These are phyloP conservation scores for Polypedilum pembai DNA, from an alignment of 1,140 invertebrate species.

Conservation along the genomic window DNA sequence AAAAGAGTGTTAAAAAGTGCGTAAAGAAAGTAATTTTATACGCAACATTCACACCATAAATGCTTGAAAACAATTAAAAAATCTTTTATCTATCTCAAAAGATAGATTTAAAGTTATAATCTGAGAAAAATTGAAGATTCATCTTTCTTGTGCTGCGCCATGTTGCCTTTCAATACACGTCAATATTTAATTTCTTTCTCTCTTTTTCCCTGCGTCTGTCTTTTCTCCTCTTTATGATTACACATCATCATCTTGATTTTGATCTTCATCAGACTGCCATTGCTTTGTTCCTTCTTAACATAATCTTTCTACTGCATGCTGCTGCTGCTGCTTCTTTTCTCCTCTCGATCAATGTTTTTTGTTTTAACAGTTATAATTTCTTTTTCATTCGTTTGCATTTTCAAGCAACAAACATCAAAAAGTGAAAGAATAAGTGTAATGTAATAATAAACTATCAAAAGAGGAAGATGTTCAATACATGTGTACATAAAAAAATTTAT, in stretches of 20 bases:
- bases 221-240: background rate
- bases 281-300: background rate
- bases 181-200: no score
- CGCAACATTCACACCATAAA: background rate
- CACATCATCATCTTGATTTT: background rate
- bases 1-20: background rate
- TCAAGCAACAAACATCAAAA: background rate
- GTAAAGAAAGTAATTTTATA: conserved; percentile 13
- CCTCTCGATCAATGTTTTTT: background rate
- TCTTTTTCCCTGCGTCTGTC: no score
- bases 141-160: background rate
- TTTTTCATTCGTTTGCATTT: background rate
- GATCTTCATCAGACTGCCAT: background rate
- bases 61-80: background rate
- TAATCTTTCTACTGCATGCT: background rate
- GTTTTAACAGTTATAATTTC: conserved; percentile 19
- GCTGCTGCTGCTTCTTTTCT: background rate
- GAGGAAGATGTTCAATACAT: no score
- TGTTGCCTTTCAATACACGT: no score
- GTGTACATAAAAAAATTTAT: no score
- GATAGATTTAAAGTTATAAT: background rate
- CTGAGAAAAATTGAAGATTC: conserved; percentile 8
- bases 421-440: no score
- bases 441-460: no score
- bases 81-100: background rate